Base-by-base conservation (phyloP, 2,888 invertebrate species). In the Coremacera marginata region DNA sequence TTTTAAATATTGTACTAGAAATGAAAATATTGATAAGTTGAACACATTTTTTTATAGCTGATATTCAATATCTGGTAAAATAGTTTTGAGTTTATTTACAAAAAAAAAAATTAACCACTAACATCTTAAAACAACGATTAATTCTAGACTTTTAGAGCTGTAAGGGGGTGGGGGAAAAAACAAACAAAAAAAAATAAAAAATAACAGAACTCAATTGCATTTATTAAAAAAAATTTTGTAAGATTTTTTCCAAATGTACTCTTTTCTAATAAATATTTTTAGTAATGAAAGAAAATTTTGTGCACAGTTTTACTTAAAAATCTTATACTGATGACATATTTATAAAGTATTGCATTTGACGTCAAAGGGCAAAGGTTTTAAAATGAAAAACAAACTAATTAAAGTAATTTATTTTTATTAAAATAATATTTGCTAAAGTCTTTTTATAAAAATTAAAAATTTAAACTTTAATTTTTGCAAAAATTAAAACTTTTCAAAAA, bases 101-200 rank as follows among this genome's bases (percentile, higher is more conserved):
- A 60, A 25, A 25, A 60, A 60, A 25, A 60, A 16, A 57, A 19
- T 11, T 44, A 44, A 44, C 11, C 44, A 11, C 44, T 22, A 60
- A 14, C 55, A 65, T 60, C 67, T 19, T 67, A 67, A 67, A 67
- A 67, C 67, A 37, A 67, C 67, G 67, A 67, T 67, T 19, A 67
- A 49, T 37, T 67, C 5, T 49, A 67, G 67, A 67, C 37, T 44
- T 67, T 60, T 44, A 34, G 27, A 65, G 65, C 19, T 2, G 19
- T 65, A 60, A 60, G 60, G 19, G 3, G n/a, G n/a, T n/a, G n/a
- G n/a, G n/a, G n/a, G n/a, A n/a, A n/a, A n/a, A n/a, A n/a, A n/a
- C n/a, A n/a, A n/a, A n/a, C n/a, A n/a, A n/a, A n/a, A n/a, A n/a
- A n/a, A n/a, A n/a, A n/a, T n/a, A n/a, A n/a, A n/a, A n/a, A n/a